Evolutionary conservation across 2,888 invertebrate species (phyloP).

Genomic region (Ceraclea dissimilis): DNA sequence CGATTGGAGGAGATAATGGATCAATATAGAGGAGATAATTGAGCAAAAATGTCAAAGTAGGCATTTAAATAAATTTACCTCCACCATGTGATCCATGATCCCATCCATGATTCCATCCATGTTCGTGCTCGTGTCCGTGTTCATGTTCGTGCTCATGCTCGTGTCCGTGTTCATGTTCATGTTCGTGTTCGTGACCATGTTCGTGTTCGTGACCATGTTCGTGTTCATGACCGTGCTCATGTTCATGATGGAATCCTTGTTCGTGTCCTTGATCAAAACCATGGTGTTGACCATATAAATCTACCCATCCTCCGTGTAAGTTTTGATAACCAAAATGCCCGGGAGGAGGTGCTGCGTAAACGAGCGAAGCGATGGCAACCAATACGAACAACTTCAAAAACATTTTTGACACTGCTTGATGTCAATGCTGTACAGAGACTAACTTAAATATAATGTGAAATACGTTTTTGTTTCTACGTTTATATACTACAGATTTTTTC

Average conservation of each 20-base stretch:
- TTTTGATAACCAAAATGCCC: constrained; percentile 32
- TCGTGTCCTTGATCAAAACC: constrained; percentile 25
- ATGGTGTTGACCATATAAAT: constrained; percentile 27
- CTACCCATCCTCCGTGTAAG: constrained; percentile 26
- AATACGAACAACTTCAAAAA: neutral
- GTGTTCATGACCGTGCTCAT: constrained; percentile 29
- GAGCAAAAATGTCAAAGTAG: too few species aligned
- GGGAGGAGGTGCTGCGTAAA: constrained; percentile 28
- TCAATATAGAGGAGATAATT: too few species aligned
- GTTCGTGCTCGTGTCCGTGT: constrained; percentile 46
- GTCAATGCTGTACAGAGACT: too few species aligned
- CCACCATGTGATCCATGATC: neutral
- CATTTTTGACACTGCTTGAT: neutral
- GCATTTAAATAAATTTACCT: too few species aligned
- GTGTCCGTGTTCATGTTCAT: constrained; percentile 29
- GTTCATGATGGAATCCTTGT: constrained; percentile 37
- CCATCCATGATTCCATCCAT: constrained; percentile 32
- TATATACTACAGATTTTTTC: too few species aligned
- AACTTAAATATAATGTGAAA: too few species aligned
- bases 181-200: constrained; percentile 27
- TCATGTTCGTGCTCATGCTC: neutral
- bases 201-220: constrained; percentile 26
- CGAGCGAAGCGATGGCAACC: neutral
- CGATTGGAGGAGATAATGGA: too few species aligned
- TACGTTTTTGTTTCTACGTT: too few species aligned